These are phyloP conservation scores for Falco naumanni DNA, from an alignment of 2,797 vertebrate genomes.

Conservation along the genomic window DNA sequence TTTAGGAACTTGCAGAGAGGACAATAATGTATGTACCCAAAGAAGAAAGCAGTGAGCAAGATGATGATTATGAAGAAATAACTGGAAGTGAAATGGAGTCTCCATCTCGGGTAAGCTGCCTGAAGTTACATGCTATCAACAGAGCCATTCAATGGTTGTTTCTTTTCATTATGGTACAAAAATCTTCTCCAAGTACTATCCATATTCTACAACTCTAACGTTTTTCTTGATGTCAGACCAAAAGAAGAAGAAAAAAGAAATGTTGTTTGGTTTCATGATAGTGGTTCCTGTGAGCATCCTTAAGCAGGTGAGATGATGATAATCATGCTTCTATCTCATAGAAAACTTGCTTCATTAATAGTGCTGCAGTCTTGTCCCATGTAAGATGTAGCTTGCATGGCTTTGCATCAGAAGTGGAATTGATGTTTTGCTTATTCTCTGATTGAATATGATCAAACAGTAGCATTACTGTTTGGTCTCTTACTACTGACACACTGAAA, in stretches of 20 bases:
- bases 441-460: not conserved
- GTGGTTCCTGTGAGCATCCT: conserved; percentile 33
- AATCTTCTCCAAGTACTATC: not conserved
- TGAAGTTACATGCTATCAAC: not conserved
- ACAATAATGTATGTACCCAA: conserved; percentile 66
- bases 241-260: conserved; percentile 86
- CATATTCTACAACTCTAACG: not conserved
- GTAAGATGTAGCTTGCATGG: conserved; percentile 32
- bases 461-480: not conserved
- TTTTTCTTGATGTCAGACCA: conserved; percentile 74
- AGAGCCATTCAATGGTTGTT: not conserved
- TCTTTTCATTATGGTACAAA: not conserved
- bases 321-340: not conserved
- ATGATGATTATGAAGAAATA: conserved; percentile 74
- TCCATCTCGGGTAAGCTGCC: conserved; percentile 74
- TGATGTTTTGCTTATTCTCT: not conserved
- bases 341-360: conserved; percentile 3
- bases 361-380: not conserved
- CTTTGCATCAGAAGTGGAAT: not conserved
- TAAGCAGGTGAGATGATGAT: conserved; percentile 76
- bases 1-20: conserved; percentile 81
- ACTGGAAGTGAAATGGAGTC: conserved; percentile 70
- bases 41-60: conserved; percentile 71
- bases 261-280: conserved; percentile 85
- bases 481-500: not conserved